Percentiles rank a stretch among this genome's conserved stretches.
phyloP scores from a whole-genome alignment of 2,797 vertebrate genomes.

The Chaetophractus vellerosus region DNA sequence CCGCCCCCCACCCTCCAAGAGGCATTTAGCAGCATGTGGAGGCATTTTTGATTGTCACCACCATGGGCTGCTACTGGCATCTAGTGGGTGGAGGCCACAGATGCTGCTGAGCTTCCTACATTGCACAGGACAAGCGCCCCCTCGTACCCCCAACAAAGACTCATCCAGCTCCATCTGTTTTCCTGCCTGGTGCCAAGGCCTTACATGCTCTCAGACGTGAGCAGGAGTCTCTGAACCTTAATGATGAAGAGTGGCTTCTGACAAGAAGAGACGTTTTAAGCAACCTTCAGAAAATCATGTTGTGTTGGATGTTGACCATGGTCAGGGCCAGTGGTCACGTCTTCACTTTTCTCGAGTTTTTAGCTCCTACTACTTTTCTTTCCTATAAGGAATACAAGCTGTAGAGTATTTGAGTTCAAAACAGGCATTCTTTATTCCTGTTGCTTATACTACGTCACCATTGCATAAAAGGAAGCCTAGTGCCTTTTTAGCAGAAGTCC shows the following conservation, averaged over 20 bases:
- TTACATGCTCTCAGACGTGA: neutral
- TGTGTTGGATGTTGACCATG: neutral
- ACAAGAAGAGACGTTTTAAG: neutral
- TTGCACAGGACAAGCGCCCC: neutral
- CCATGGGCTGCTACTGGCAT: neutral
- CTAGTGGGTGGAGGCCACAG: neutral
- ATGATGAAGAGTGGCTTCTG: neutral
- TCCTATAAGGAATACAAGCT: neutral
- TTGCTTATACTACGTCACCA: neutral
- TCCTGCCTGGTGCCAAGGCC: neutral
- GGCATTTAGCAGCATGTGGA: neutral
- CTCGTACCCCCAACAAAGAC: too few species aligned
- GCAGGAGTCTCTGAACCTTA: neutral
- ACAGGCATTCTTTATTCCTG: neutral
- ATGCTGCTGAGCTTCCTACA: neutral
- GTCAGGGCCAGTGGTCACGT: neutral
- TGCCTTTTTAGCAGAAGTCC: slow-evolving; percentile 30
- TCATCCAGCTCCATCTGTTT: too few species aligned
- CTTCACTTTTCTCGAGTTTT: neutral
- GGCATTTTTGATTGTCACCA: neutral
- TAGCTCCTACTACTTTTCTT: neutral
- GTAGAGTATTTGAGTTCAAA: neutral
- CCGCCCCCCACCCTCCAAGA: too few species aligned
- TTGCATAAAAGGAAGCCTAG: slow-evolving; percentile 27
- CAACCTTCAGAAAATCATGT: neutral